A percentile compares a stretch with the other conserved stretches of the same genome.
These are phyloP conservation scores for Saccopteryx bilineata DNA, from an alignment of 2,113 vertebrate species.

Conservation along the genomic window DNA sequence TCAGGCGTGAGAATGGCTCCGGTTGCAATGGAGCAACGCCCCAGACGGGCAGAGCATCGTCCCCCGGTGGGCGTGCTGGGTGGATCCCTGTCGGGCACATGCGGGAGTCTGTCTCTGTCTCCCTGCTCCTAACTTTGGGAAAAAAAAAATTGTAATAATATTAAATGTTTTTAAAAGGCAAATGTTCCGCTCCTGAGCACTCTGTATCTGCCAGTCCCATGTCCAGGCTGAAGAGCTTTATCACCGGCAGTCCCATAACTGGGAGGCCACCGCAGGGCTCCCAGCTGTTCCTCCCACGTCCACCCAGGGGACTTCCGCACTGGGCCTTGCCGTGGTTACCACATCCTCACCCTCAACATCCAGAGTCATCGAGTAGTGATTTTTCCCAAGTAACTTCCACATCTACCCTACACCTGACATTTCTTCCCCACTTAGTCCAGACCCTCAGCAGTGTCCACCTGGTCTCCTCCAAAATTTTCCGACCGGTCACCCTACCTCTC, in stretches of 20 bases:
- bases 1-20: too few relatives aligned
- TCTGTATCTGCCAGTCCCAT: not conserved
- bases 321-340: not conserved
- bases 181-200: not conserved
- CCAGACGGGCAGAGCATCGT: too few relatives aligned
- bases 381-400: not conserved
- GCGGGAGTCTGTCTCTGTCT: too few relatives aligned
- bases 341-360: not conserved
- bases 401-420: not conserved
- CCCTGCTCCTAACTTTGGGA: too few relatives aligned
- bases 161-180: not conserved
- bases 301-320: not conserved
- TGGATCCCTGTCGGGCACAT: too few relatives aligned
- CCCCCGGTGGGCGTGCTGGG: too few relatives aligned
- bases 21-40: too few relatives aligned
- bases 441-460: not conserved
- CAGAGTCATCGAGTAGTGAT: not conserved
- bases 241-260: rapidly evolving
- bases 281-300: not conserved
- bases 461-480: not conserved
- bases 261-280: not conserved
- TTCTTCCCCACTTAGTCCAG: not conserved
- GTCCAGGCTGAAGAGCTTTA: not conserved
- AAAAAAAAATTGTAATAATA: not conserved
- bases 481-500: not conserved